Conservation (phyloP, 2,888 invertebrate genomes). For the Latrodectus hesperus region DNA sequence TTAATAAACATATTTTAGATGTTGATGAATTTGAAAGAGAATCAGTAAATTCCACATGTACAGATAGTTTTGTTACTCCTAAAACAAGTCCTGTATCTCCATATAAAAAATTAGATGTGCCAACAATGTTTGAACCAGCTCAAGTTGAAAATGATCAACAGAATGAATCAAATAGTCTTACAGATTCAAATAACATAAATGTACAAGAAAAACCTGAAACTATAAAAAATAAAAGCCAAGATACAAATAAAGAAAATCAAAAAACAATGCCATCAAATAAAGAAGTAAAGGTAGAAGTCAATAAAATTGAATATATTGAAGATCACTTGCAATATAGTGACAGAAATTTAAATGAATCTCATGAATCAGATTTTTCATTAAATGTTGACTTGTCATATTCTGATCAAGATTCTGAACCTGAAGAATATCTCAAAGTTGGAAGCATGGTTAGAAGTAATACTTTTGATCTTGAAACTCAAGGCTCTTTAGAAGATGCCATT, state of each 20-base stretch:
- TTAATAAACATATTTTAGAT: constrained; percentile 63
- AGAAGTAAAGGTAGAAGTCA: not conserved
- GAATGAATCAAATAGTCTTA: constrained; percentile 7
- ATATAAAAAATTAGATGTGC: constrained; percentile 51
- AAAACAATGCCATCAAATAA: not conserved
- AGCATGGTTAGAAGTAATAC: constrained; percentile 70
- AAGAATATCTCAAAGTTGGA: constrained; percentile 44
- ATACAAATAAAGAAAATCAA: not conserved
- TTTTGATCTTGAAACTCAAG: constrained; percentile 69
- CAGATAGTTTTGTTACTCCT: constrained; percentile 68
- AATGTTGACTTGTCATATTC: constrained; percentile 11
- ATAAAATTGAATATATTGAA: not conserved
- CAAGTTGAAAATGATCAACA: not conserved
- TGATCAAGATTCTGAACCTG: constrained; percentile 47
- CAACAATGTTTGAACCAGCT: constrained; percentile 41
- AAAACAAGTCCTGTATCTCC: constrained; percentile 68
- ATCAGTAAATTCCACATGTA: constrained; percentile 56
- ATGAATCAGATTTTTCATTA: not conserved
- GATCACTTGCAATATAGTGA: not conserved
- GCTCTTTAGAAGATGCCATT: constrained; percentile 63
- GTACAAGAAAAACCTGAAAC: not conserved
- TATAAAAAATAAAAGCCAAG: not conserved
- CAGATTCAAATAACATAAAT: not conserved
- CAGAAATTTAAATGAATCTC: not conserved
- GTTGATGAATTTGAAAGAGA: constrained; percentile 65